A percentile compares a stretch with the other conserved stretches of the same genome.
These are phyloP conservation scores for Patella depressa DNA, from an alignment of 2,888 invertebrate genomes.

Conservation along the genomic window DNA sequence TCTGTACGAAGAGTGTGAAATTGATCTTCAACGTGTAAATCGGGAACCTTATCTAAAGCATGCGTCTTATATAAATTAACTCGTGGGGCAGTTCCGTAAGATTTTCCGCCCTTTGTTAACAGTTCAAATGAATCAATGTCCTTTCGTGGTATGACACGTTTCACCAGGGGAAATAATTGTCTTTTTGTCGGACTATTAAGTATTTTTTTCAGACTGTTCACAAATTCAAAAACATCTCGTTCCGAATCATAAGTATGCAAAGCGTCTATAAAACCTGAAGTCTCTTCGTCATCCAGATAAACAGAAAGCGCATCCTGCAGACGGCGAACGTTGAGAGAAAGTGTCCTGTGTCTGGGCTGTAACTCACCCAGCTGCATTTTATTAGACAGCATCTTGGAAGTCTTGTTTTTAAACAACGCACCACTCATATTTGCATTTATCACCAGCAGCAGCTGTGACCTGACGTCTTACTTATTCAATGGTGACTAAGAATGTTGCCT, in stretches of 20 bases:
- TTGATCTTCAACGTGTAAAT: conserved; percentile 32
- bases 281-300: conserved; percentile 56
- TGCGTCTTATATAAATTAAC: conserved; percentile 40
- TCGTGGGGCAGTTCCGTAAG: conserved; percentile 47
- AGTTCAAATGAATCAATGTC: conserved; percentile 58
- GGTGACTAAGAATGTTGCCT: too few species aligned
- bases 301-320: conserved; percentile 61
- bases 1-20: conserved; percentile 5
- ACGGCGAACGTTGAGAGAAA: conserved; percentile 52
- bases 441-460: background rate
- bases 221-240: conserved; percentile 58
- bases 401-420: conserved; percentile 2
- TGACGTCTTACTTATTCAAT: too few species aligned
- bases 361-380: conserved; percentile 15
- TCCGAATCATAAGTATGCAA: conserved; percentile 57
- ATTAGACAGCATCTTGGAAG: conserved; percentile 13
- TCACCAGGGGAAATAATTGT: conserved; percentile 52
- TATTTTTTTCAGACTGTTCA: conserved; percentile 51
- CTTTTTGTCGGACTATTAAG: conserved; percentile 63
- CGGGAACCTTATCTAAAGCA: conserved; percentile 25
- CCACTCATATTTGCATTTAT: conserved; percentile 11
- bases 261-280: conserved; percentile 53
- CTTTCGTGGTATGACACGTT: conserved; percentile 54
- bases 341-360: conserved; percentile 28
- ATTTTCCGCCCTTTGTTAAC: conserved; percentile 36